Conservation (phyloP, 1,140 invertebrate species). For the Pachypsylla venusta region DNA sequence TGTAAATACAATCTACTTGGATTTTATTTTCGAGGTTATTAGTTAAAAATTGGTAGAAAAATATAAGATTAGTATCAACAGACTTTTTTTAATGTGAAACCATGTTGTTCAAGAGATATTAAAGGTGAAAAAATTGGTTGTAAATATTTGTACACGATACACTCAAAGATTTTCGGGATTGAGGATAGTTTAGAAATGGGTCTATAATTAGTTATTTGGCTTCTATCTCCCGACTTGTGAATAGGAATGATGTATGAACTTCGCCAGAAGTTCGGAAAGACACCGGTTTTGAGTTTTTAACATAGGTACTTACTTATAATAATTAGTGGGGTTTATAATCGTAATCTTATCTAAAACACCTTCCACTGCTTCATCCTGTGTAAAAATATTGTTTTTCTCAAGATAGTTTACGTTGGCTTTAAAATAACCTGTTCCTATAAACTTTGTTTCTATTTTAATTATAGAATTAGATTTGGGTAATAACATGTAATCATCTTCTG, state of each 20-base stretch:
- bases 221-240: constrained; percentile 15
- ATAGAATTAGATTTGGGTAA: too few relatives aligned
- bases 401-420: too few relatives aligned
- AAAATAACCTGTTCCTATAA: too few relatives aligned
- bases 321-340: too few relatives aligned
- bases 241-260: constrained; percentile 16
- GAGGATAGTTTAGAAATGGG: constrained; percentile 20
- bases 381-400: too few relatives aligned
- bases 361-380: too few relatives aligned
- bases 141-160: background rate
- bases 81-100: constrained; percentile 9
- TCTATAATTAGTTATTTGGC: constrained; percentile 18
- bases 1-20: constrained; percentile 15
- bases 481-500: too few relatives aligned
- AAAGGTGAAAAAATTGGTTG: background rate
- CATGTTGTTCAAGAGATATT: constrained; percentile 12
- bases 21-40: background rate
- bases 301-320: too few relatives aligned
- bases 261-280: constrained; percentile 13
- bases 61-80: constrained; percentile 14
- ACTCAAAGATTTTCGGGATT: constrained; percentile 19
- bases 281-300: too few relatives aligned
- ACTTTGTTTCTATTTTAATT: too few relatives aligned
- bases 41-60: constrained; percentile 1
- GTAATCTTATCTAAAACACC: too few relatives aligned